Conservation (phyloP, 2,888 invertebrate genomes). For the Anoplius nigerrimus region DNA sequence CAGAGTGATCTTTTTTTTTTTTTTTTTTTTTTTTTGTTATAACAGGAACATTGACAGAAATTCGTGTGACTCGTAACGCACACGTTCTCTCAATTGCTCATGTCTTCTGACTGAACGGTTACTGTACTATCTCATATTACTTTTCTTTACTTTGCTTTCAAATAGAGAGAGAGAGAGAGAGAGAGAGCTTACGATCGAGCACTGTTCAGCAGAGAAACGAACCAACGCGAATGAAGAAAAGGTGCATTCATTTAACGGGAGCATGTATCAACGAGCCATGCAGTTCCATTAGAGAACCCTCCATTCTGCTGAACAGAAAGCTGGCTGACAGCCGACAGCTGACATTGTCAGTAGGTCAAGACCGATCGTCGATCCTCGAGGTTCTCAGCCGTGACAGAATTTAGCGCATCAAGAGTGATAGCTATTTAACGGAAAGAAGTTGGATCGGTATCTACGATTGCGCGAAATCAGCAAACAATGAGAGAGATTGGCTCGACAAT, state of each 20-base stretch:
- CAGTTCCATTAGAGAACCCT: slow-evolving; percentile 4
- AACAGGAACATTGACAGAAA: slow-evolving; percentile 9
- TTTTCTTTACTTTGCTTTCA: slow-evolving; percentile 11
- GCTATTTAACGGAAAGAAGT: no score
- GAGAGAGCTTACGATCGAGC: slow-evolving; percentile 4
- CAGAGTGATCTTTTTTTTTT: slow-evolving; percentile 36
- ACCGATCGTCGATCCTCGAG: no score
- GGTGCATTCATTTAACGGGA: neutral
- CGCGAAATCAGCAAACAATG: no score
- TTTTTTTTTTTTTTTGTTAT: no score
- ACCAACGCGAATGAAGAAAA: slow-evolving; percentile 7
- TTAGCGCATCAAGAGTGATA: no score
- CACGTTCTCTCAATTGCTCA: neutral
- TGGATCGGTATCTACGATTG: no score
- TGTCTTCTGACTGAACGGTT: slow-evolving; percentile 14
- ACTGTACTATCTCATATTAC: neutral
- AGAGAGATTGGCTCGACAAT: no score
- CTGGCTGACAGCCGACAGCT: slow-evolving; percentile 55
- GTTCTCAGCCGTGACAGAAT: no score
- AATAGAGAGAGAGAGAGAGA: slow-evolving; percentile 9
- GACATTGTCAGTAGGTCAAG: slow-evolving; percentile 3
- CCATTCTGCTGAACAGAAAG: slow-evolving; percentile 39
- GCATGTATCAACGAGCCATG: neutral
- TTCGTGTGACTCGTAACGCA: neutral
- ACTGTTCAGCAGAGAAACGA: slow-evolving; percentile 25